phyloP scores from a whole-genome alignment of 2,888 invertebrate genomes.

The Eupithecia exiguata region DNA sequence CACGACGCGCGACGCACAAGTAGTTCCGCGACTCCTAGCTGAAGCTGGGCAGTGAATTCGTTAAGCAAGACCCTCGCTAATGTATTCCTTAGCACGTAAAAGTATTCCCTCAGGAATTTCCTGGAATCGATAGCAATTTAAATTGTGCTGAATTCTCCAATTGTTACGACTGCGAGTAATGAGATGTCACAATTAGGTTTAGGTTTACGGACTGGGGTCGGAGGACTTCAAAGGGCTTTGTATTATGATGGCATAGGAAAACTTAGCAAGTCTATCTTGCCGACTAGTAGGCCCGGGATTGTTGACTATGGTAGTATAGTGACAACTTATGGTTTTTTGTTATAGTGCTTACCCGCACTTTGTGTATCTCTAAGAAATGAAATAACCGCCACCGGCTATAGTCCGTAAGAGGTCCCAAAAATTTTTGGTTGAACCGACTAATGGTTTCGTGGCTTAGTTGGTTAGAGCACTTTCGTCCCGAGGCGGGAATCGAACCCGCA shows the following conservation, averaged over 20 bases:
- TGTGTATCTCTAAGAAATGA: no score
- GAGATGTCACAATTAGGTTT: slow-evolving; percentile 71
- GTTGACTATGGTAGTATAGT: no score
- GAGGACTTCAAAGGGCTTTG: slow-evolving; percentile 4
- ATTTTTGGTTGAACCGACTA: no score
- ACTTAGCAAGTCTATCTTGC: neutral
- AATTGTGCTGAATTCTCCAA: slow-evolving; percentile 57
- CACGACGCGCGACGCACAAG: neutral
- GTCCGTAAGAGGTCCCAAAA: no score
- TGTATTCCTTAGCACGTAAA: slow-evolving; percentile 16
- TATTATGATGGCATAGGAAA: neutral
- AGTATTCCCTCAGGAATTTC: slow-evolving; percentile 31
- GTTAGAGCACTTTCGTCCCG: no score
- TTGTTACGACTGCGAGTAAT: slow-evolving; percentile 61
- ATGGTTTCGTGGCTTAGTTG: no score
- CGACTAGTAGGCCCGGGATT: no score
- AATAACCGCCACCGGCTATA: no score
- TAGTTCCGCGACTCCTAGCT: neutral
- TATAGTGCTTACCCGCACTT: no score
- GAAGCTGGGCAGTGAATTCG: no score
- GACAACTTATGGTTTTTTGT: no score
- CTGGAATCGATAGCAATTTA: slow-evolving; percentile 44
- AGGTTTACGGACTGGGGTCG: slow-evolving; percentile 44
- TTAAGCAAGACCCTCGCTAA: neutral
- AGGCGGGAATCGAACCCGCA: no score